Evolutionary conservation across 2,797 vertebrate genomes (phyloP), one percentile per base, ranked within the genome.

Genomic region (Ctenochaetus hawaiiensis): DNA sequence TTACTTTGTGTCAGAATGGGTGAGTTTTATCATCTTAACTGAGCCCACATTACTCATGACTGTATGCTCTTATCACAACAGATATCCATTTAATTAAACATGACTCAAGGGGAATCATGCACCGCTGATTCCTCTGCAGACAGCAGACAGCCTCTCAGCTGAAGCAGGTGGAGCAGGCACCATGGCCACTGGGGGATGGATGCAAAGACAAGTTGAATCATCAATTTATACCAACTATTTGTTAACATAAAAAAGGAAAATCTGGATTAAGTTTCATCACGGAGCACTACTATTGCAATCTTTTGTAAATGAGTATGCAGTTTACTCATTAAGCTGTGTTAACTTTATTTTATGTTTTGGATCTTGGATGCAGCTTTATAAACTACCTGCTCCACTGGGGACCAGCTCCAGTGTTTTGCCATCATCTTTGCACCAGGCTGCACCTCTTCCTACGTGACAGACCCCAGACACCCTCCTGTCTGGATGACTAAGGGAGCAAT

Each of bases 401-500:
- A 65, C 43, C 45, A 51, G 7, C 13, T 20, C 10, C 54, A 41
- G 52, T 56, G 30, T 58, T 75, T 10, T 34, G 43, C 47, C 47
- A 60, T 66, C 23, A 9, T 71, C 6, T 52, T 63, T 76, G 49
- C 11, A 60, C 37, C 12, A 20, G 34, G 49, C 44, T 54, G 64
- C 57, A 49, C 17, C 70, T 22, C 45, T 22, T 83, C 69, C 71
- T 53, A 70, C 80, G 75, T 60, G 51, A 52, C 65, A 43, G 48
- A 45, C 9, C 66, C 41, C 77, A 47, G 54, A 76, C 22, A 77
- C 77, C 80, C 78, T 68, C 51, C 78, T 64, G 93, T 87, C 94
- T 95, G 94, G 93, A 96, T 95, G 90, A 95, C 88, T 92, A 78
- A 87, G 84, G 67, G 77, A 86, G 80, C 72, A 63, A 69, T 72